These are phyloP conservation scores for Spinus olivaceus DNA, from an alignment of 2,797 vertebrate species.

Conservation along the genomic window DNA sequence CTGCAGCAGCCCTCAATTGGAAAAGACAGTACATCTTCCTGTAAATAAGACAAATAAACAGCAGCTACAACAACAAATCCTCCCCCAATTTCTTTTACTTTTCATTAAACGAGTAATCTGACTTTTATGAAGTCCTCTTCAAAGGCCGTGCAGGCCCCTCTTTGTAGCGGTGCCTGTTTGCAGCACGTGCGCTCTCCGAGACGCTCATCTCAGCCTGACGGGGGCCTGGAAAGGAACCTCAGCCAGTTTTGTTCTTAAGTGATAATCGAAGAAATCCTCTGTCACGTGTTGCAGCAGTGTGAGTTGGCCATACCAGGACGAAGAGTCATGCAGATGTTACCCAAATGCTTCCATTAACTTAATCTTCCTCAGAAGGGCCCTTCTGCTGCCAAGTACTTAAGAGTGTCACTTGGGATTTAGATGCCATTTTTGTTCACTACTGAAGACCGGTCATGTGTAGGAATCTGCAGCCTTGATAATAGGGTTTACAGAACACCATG, in stretches of 20 bases:
- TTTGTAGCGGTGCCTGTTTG: background rate
- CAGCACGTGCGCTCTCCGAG: background rate
- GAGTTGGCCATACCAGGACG: conserved; percentile 64
- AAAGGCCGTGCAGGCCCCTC: background rate
- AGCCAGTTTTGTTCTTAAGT: conserved; percentile 67
- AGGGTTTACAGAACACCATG: conserved; percentile 59
- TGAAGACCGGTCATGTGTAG: conserved; percentile 67
- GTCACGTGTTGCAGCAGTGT: conserved; percentile 68
- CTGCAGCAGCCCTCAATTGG: background rate
- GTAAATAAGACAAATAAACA: conserved; percentile 56
- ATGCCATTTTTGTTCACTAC: conserved; percentile 70
- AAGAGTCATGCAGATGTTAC: conserved; percentile 72
- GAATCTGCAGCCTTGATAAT: conserved; percentile 64
- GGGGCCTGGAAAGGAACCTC: conserved; percentile 30
- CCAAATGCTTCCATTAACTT: conserved; percentile 72
- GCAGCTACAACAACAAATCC: conserved; percentile 40
- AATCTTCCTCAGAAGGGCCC: conserved; percentile 74
- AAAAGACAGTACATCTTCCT: conserved; percentile 19
- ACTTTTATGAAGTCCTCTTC: conserved; percentile 36
- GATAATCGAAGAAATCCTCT: conserved; percentile 72
- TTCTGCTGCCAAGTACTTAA: conserved; percentile 72
- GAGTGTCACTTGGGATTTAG: conserved; percentile 70
- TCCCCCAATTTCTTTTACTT: background rate
- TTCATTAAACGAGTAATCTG: conserved; percentile 34
- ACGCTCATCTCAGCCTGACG: background rate